A percentile compares a stretch with the other conserved stretches of the same genome.
Evolutionary conservation across 30 jellyfish, hydroid and myxozoan genomes (phyloP).

Genomic region (Aurelia sp.): DNA sequence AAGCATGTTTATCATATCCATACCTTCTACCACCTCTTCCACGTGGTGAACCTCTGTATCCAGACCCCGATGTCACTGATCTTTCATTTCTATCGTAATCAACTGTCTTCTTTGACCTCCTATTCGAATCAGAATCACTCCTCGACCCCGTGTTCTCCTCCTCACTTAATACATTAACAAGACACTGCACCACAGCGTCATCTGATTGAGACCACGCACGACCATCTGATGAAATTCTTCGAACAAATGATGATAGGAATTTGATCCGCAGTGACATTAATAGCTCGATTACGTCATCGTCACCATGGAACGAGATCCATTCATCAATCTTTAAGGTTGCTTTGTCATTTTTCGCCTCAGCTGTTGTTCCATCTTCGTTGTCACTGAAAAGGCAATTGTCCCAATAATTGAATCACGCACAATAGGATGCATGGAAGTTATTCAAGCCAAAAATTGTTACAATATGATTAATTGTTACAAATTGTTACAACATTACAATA

Average conservation of each 20-base stretch:
- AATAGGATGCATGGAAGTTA: too few species aligned
- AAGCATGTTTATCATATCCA: not conserved
- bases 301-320: slow-evolving; percentile 94
- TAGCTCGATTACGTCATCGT: slow-evolving; percentile 74
- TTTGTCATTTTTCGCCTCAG: slow-evolving; percentile 7
- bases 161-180: slow-evolving; percentile 64
- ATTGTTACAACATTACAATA: too few species aligned
- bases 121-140: slow-evolving; percentile 46
- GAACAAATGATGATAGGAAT: slow-evolving; percentile 73
- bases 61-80: slow-evolving; percentile 36
- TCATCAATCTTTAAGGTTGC: slow-evolving; percentile 85
- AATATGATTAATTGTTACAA: too few species aligned
- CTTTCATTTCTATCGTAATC: slow-evolving; percentile 47
- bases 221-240: slow-evolving; percentile 80
- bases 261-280: slow-evolving; percentile 70
- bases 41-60: slow-evolving; percentile 44
- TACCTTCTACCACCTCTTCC: slow-evolving; percentile 48
- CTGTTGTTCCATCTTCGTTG: slow-evolving; percentile 23
- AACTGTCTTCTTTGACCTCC: slow-evolving; percentile 21
- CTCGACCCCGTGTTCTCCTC: slow-evolving; percentile 69
- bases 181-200: slow-evolving; percentile 84
- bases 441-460: too few species aligned
- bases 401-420: too few species aligned
- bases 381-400: slow-evolving; percentile 11
- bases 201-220: slow-evolving; percentile 90